Base-by-base conservation (phyloP, 2,888 invertebrate species). In the Xanthia icteritia region DNA sequence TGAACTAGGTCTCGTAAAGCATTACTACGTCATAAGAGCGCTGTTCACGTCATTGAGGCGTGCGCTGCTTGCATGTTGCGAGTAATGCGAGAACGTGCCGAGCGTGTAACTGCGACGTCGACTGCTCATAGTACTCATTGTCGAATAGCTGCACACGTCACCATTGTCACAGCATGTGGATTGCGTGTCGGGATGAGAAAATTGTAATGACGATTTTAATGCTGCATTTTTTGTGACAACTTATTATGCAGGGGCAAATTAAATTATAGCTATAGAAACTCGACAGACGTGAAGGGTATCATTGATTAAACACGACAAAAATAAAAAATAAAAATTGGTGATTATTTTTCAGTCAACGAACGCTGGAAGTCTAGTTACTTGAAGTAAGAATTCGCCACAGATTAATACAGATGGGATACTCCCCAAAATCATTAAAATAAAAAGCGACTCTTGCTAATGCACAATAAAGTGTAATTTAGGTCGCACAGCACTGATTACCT, bases 51-150 rank as follows among this genome's bases (percentile, higher is more conserved):
- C 79, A 81, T 81, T n/a, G 58, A 65, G 27, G 58, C 76, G 68
- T 64, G 68, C 58, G 58, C 36, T 58, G 81, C 64, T 64, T 79
- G 68, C 76, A 76, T 76, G 67, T 68, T 45, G 58, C 64, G 58
- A 39, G 81, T 68, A 81, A 79, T 81, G 36, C 27, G 76, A 45
- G 64, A 13, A 76, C 81, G 68, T 79, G 79, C 42, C 54, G 15
- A 45, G 11, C 64, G 68, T 42, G 42, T 64, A 27, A 51, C n/a
- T 64, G 31, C 42, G 63, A 74, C 39, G 61, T 63, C 56, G 20
- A n/a, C 60, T 27, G 61, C 45, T 78, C 72, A 15, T 45, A 15
- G 36, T n/a, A 11, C 76, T 67, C 76, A 81, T 81, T 68, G 56
- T 68, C 42, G 42, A 67, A 80, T 75, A 75, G 64, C 67, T 81